Evolutionary conservation across 1,140 invertebrate species (phyloP).

Genomic region (Ganaspis sp.): DNA sequence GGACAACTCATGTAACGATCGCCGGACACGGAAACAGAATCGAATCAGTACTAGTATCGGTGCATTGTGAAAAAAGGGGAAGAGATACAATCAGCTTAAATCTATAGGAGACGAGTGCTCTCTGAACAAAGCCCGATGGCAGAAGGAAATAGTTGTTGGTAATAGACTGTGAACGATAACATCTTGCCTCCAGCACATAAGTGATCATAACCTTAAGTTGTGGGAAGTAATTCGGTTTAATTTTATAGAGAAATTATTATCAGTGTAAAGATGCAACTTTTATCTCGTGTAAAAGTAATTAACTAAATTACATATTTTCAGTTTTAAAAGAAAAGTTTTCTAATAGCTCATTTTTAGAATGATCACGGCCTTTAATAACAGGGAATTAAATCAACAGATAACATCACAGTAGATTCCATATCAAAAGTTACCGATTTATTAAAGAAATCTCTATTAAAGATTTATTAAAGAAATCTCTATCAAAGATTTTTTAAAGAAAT

Average conservation of each 20-base stretch:
- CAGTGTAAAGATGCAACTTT: background rate
- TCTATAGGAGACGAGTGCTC: background rate
- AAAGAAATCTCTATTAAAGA: too few species aligned
- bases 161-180: constrained; percentile 17
- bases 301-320: constrained; percentile 8
- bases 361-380: too few species aligned
- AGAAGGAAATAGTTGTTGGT: background rate
- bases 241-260: background rate
- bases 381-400: too few species aligned
- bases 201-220: background rate
- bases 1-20: background rate
- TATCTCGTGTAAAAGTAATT: constrained; percentile 9
- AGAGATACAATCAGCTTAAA: background rate
- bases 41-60: background rate
- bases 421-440: too few species aligned
- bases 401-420: too few species aligned
- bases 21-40: constrained; percentile 3
- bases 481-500: too few species aligned
- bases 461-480: too few species aligned
- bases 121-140: background rate
- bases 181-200: background rate
- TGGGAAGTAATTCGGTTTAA: constrained; percentile 19
- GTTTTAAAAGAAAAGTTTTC: background rate
- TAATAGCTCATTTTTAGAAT: background rate
- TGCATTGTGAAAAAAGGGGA: background rate